Conservation (phyloP, 2,888 invertebrate species). For the Mythimna loreyi region DNA sequence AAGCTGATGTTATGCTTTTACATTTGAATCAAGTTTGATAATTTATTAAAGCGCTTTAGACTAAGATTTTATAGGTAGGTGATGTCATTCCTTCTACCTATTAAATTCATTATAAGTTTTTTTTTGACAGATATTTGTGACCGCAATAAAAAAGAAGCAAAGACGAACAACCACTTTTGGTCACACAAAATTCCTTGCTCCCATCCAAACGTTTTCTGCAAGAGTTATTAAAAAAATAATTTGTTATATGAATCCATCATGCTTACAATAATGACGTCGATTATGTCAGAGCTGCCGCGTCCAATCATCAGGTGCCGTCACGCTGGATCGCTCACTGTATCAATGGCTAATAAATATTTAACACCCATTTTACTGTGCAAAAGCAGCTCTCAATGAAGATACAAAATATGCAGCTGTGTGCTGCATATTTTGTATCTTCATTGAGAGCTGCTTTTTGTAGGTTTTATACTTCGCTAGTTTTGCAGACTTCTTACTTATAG, state of each 20-base stretch:
- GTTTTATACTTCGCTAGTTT: conserved; percentile 23
- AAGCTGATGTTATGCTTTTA: conserved; percentile 6
- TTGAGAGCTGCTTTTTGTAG: conserved; percentile 31
- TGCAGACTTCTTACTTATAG: conserved; percentile 6
- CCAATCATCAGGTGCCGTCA: conserved; percentile 66
- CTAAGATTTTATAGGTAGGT: neutral
- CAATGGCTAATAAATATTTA: conserved; percentile 63
- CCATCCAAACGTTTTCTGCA: neutral
- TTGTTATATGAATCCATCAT: conserved; percentile 16
- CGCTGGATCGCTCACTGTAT: conserved; percentile 47
- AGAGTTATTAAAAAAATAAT: conserved; percentile 2
- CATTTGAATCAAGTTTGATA: conserved; percentile 8
- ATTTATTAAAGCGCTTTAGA: neutral
- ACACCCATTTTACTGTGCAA: conserved; percentile 46
- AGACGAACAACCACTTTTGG: neutral
- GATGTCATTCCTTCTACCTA: conserved; percentile 13
- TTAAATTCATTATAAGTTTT: conserved; percentile 1
- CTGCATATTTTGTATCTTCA: conserved; percentile 47
- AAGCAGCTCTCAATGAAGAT: no score
- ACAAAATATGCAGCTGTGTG: no score
- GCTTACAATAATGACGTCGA: conserved; percentile 41
- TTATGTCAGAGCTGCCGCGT: conserved; percentile 67
- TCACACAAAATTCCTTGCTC: neutral
- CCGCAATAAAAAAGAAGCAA: neutral
- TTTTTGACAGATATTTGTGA: conserved; percentile 8